Evolutionary conservation across 2,797 vertebrate species (phyloP), one percentile per base, ranked within the genome.

Genomic region (Lateolabrax maculatus): DNA sequence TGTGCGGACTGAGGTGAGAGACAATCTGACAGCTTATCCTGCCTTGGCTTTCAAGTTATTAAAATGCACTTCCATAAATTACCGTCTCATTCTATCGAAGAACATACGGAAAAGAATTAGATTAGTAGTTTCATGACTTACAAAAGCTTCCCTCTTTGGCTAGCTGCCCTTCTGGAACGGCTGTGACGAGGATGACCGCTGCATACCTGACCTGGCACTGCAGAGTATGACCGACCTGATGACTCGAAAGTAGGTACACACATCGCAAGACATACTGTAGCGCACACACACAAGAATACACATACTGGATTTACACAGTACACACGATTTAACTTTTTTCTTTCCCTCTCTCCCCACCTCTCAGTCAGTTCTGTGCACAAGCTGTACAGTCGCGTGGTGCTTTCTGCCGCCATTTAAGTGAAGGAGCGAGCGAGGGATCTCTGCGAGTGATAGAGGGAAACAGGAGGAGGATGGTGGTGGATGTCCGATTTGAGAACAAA

Each of bases 141-240:
- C 1, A 7, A 10, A 23, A 57, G n/a, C 15, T 15, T 25, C 0
- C 75, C 11, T 75, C 23, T 61, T 74, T 71, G 51, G 11, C 5
- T 75, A 99, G 98, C 95, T 99, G 58, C 98, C 98, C 13, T 99
- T 99, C 94, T 99, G 98, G 98, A 99, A 99, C 0, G 98, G 98
- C 18, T 99, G 98, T 91, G 97, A 96, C 0, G 97, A 99, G 78
- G 98, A 99, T 0, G 98, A 99, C 77, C 97, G 96, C 83, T 99
- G 98, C 27, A 96, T 97, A 48, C 97, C 98, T 0, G 96, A 99
- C 77, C 95, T 99, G 44, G 95, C 96, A 21, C 92, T 99, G 84
- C 97, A 98, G 7, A 97, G 97, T 72, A 94, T 84, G 46, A 97
- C 95, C 0, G 98, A 99, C 86, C 92, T 99, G 75, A 96, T 97